Base-by-base conservation (phyloP, 2,113 vertebrate species). In the Actinemys pallida region DNA sequence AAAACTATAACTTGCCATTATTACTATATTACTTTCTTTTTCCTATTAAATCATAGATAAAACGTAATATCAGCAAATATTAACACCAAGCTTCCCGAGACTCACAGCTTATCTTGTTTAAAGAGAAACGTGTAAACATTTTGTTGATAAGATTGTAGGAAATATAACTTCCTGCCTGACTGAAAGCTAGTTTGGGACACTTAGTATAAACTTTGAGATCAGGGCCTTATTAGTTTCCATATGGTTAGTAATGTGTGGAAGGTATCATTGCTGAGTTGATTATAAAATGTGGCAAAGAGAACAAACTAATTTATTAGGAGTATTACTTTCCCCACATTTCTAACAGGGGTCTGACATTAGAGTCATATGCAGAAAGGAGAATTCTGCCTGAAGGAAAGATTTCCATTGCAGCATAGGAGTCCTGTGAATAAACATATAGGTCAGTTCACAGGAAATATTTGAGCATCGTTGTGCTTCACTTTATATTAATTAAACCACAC, bases 141-240 rank as follows among this genome's bases (percentile, higher is more conserved):
- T 97, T 97, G 79, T 97, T 96, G 97, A 96, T 98, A 97, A 96
- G 90, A 87, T 79, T 95, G n/a, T 69, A 89, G 93, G 88, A 96
- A 97, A 95, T 96, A 84, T 75, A 92, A 96, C 92, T 96, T 97
- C 92, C 95, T 94, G 90, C 50, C 17, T 78, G 86, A 90, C 91
- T 94, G 95, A 96, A 90, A 92, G 56, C 54, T 88, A 57, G 72
- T 91, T 87, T 81, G 84, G 93, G 57, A 90, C 10, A 29, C 31
- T 88, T 94, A 85, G 92, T 80, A 53, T 92, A 91, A 96, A 92
- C 69, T 91, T 72, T 78, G 81, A 42, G 62, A 87, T 81, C 39
- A 89, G 90, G 54, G 53, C 52, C 53, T 83, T 12, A 0, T 39
- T 82, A 89, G 85, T 95, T 96, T 92, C 80, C 69, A 62, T 84